A percentile compares a stretch with the other conserved stretches of the same genome.
Evolutionary conservation across 1,140 invertebrate genomes (phyloP).

Genomic region (Platyscapa corneri): DNA sequence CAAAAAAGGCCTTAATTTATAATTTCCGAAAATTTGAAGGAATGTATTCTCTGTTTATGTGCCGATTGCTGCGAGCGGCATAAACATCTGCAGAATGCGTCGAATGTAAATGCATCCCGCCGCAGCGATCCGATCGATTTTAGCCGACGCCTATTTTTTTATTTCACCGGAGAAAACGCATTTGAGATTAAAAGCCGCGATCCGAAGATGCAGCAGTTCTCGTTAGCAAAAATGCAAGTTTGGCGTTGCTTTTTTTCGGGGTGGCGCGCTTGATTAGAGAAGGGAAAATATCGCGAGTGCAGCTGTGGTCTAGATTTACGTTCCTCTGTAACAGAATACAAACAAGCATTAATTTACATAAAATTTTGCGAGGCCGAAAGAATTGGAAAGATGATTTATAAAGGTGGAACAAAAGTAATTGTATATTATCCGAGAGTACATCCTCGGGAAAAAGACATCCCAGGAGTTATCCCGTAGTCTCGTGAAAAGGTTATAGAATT

Average conservation of each 20-base stretch:
- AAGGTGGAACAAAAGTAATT: background rate
- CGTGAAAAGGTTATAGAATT: slow-evolving; percentile 9
- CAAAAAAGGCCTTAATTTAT: too few relatives aligned
- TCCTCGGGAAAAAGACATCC: background rate
- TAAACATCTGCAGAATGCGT: too few relatives aligned
- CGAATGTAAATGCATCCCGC: too few relatives aligned
- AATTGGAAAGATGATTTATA: background rate
- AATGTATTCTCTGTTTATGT: too few relatives aligned
- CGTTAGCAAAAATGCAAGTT: background rate
- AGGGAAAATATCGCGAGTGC: background rate
- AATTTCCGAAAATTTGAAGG: too few relatives aligned
- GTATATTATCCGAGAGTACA: background rate
- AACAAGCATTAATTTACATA: background rate
- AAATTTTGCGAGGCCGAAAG: background rate
- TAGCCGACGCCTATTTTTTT: too few relatives aligned
- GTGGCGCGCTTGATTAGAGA: background rate
- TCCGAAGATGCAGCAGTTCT: background rate
- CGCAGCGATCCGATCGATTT: too few relatives aligned
- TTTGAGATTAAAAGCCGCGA: background rate
- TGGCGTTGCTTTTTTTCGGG: background rate
- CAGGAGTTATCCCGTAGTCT: background rate
- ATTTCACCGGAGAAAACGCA: background rate
- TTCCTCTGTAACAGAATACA: background rate
- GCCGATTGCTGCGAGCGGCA: too few relatives aligned
- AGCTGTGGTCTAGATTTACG: background rate